Percentiles rank a stretch among this genome's conserved stretches.
These are phyloP conservation scores for Poliocrania exsul DNA, from an alignment of 2,797 vertebrate species.

Conservation along the genomic window DNA sequence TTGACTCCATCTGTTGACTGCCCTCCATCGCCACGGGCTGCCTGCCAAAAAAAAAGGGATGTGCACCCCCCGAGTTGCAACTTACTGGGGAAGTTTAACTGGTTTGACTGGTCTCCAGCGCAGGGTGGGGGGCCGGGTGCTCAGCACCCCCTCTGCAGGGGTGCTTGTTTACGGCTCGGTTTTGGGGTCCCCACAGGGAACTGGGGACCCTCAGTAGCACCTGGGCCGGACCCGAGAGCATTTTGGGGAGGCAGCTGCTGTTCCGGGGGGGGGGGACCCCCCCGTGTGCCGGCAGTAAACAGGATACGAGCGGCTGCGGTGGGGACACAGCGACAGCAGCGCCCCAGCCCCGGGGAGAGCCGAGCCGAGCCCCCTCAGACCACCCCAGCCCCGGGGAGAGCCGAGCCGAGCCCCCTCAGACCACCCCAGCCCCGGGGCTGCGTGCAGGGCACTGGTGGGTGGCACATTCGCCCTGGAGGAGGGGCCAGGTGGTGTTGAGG, in stretches of 20 bases:
- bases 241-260: neutral
- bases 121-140: neutral
- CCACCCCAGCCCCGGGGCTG: neutral
- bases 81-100: neutral
- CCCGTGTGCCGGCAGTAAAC: neutral
- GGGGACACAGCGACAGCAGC: neutral
- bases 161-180: fast-evolving
- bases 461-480: neutral
- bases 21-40: neutral
- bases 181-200: fast-evolving
- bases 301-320: slow-evolving; percentile 2
- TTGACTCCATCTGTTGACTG: fast-evolving
- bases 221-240: neutral
- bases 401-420: fast-evolving
- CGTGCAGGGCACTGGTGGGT: neutral
- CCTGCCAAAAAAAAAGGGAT: neutral
- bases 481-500: neutral
- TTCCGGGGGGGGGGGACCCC: neutral
- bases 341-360: neutral
- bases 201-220: fast-evolving
- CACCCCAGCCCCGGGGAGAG: neutral
- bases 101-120: neutral
- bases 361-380: neutral
- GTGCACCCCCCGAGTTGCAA: too few relatives aligned
- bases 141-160: neutral